Evolutionary conservation across 2,888 invertebrate species (phyloP), one percentile per base, ranked within the genome.

Genomic region (Glaucopsyche alexis): DNA sequence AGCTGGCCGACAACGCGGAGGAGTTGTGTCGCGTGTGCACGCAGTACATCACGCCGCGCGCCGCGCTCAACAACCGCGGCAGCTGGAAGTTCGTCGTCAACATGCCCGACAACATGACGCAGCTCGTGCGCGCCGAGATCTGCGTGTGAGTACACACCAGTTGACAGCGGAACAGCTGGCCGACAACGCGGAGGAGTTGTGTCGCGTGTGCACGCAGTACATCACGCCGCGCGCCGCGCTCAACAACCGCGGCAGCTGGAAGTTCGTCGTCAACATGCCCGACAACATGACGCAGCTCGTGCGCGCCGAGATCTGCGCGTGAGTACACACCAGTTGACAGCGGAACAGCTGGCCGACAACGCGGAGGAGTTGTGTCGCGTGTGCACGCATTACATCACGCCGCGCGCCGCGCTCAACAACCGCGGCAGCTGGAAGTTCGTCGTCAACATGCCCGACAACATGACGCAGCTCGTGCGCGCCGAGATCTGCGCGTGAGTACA

Each of bases 11-110:
- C 75, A 74, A 78, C 78, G 83, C 92, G 7, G 87, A 94, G 77
- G 88, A 95, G 74, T 93, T 98, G 72, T 98, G 98, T 82, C 94
- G 95, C 71, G 95, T 95, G 0, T 94, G 95, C 71, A 94, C 96
- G 0, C 94, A 95, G 83, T 97, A 94, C 84, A 95, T 97, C 72
- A 95, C 95, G 81, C 98, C 98, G 0, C 95, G 95, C 80, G 97
- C 97, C 14, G 98, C 97, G 0, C 93, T 97, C 79, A 98, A 97
- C 88, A 96, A 95, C 84, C 92, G 94, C 83, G 97, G 98, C 74
- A 96, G 96, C 85, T 98, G 97, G 97, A 97, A 96, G 94, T 98
- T 96, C 88, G 95, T 98, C 72, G 97, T 97, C 75, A 98, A 98
- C 86, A 94, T 96, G 93, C 94, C 95, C 14, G 95, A 95, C 74